Percentiles rank a stretch among this genome's conserved stretches.
Evolutionary conservation across 2,888 invertebrate genomes (phyloP).

Genomic region (Stenotaenia linearis): DNA sequence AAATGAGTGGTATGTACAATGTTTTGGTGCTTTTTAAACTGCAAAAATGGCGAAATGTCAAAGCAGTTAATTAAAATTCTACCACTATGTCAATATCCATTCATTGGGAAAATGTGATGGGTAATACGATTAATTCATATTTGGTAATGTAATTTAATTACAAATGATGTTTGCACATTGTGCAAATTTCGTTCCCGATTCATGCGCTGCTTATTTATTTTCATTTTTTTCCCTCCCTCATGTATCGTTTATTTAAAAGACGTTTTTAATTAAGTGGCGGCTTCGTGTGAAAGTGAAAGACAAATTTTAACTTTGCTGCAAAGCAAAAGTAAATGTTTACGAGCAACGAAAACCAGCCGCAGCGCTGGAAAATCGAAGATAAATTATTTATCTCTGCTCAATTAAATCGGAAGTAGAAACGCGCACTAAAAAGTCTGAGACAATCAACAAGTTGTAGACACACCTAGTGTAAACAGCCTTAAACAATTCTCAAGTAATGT

Average conservation of each 20-base stretch:
- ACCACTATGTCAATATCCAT: neutral
- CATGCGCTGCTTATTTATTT: neutral
- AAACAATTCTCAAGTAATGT: neutral
- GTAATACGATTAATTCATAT: neutral
- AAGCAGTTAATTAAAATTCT: neutral
- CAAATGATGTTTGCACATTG: neutral
- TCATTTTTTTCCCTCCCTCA: neutral
- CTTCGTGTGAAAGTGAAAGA: neutral
- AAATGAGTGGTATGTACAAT: too few species aligned
- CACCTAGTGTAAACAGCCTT: neutral
- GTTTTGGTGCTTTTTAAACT: too few species aligned
- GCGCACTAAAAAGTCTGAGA: neutral
- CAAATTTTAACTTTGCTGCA: neutral
- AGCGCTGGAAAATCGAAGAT: neutral
- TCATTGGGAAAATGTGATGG: neutral
- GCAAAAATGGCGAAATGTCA: too few species aligned
- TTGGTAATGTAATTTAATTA: constrained; percentile 11
- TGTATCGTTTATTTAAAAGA: neutral
- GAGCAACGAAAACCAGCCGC: neutral
- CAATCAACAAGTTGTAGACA: neutral
- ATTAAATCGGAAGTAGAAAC: too few species aligned
- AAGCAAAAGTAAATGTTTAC: too few species aligned
- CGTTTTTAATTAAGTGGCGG: neutral
- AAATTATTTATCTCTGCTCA: too few species aligned
- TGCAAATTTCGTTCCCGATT: neutral